A percentile compares a stretch with the other conserved stretches of the same genome.
Evolutionary conservation across 2,113 vertebrate species (phyloP).

Genomic region (Corythoichthys intestinalis): DNA sequence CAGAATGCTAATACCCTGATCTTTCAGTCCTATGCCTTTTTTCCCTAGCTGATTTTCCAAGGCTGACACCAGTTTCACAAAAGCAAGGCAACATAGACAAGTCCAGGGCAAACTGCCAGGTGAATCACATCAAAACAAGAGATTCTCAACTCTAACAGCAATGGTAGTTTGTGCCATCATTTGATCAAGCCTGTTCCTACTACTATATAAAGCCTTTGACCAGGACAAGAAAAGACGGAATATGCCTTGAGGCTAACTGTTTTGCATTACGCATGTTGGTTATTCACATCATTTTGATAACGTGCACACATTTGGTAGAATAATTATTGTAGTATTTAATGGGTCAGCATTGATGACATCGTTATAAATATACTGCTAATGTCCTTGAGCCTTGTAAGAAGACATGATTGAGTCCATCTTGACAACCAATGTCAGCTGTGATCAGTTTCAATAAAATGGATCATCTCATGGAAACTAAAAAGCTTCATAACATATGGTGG

Average conservation of each 20-base stretch:
- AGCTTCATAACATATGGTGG: background rate
- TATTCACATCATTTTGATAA: conserved; percentile 91
- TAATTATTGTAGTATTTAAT: conserved; percentile 80
- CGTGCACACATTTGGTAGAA: conserved; percentile 82
- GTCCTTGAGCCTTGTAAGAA: conserved; percentile 39
- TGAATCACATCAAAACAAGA: conserved; percentile 39
- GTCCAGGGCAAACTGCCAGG: conserved; percentile 33
- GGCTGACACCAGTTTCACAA: conserved; percentile 31
- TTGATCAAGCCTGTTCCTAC: conserved; percentile 80
- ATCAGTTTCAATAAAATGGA: background rate
- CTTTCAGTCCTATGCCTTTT: conserved; percentile 18
- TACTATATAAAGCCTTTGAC: conserved; percentile 73
- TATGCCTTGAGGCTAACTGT: conserved; percentile 80
- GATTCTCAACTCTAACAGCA: conserved; percentile 52
- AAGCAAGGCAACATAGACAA: conserved; percentile 51
- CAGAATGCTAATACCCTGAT: conserved; percentile 65
- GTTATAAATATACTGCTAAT: conserved; percentile 77
- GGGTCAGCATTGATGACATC: conserved; percentile 79
- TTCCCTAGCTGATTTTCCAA: conserved; percentile 25
- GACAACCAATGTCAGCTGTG: background rate
- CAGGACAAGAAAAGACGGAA: conserved; percentile 80
- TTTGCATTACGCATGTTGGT: conserved; percentile 87
- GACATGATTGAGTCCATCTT: background rate
- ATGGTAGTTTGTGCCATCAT: conserved; percentile 63
- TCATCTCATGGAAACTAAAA: background rate